These are phyloP conservation scores for Yponomeuta plumbellus DNA, from an alignment of 2,888 invertebrate species.

Conservation along the genomic window DNA sequence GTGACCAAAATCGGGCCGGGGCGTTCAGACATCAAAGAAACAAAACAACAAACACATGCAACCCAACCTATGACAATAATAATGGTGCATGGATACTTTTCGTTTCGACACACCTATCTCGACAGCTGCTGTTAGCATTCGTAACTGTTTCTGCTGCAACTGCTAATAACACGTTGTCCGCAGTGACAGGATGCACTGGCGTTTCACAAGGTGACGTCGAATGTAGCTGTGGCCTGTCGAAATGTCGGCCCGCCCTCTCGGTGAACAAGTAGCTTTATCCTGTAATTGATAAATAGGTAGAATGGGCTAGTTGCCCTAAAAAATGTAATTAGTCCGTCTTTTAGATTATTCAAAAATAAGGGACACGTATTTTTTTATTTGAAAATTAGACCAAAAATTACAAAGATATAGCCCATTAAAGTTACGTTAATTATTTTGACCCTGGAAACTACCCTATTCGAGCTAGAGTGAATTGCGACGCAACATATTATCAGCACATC, in stretches of 20 bases:
- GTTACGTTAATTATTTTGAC: no score
- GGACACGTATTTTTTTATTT: no score
- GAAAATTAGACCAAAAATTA: no score
- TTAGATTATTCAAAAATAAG: no score
- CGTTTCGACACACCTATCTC: neutral
- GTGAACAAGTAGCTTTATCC: neutral
- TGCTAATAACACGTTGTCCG: conserved; percentile 35
- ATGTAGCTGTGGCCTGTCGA: neutral
- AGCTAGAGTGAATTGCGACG: no score
- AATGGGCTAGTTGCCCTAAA: no score
- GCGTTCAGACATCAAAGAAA: neutral
- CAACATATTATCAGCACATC: no score
- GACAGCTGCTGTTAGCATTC: neutral
- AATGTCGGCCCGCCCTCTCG: neutral
- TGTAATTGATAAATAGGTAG: neutral
- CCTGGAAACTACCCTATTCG: no score
- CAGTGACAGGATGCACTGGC: conserved; percentile 29
- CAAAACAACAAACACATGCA: neutral
- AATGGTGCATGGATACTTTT: neutral
- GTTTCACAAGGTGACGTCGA: conserved; percentile 28
- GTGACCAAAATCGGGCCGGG: neutral
- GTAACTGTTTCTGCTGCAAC: conserved; percentile 27
- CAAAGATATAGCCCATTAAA: no score
- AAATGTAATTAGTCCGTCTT: no score
- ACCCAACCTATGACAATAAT: neutral